These are phyloP conservation scores for Eucera pruinosa DNA, from an alignment of 2,888 invertebrate species.

Conservation along the genomic window DNA sequence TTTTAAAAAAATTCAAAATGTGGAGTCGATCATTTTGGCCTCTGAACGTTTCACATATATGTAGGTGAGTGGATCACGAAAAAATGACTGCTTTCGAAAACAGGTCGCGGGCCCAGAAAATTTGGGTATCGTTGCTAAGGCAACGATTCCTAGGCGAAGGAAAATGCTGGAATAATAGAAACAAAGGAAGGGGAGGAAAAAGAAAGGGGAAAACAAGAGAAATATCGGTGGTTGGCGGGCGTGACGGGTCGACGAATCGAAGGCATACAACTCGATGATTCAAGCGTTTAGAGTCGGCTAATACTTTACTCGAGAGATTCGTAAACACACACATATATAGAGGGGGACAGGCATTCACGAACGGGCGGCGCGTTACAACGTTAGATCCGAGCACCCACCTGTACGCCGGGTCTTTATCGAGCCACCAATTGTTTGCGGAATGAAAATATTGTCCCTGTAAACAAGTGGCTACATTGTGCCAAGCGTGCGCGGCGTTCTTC, in stretches of 20 bases:
- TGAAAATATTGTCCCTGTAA: slow-evolving; percentile 84
- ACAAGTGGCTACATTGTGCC: slow-evolving; percentile 78
- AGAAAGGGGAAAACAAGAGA: background rate
- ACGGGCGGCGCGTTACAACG: slow-evolving; percentile 69
- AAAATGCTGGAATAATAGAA: too few species aligned
- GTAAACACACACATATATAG: slow-evolving; percentile 69
- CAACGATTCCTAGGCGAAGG: too few species aligned
- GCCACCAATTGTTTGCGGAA: slow-evolving; percentile 83
- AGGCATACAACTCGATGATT: slow-evolving; percentile 72
- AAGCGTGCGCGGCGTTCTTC: slow-evolving; percentile 65
- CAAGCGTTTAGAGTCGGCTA: slow-evolving; percentile 71
- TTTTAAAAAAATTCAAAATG: too few species aligned
- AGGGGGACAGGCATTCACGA: slow-evolving; percentile 48
- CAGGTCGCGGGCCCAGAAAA: too few species aligned
- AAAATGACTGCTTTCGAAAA: too few species aligned
- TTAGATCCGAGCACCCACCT: slow-evolving; percentile 75
- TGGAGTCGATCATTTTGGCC: too few species aligned
- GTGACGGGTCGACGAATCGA: slow-evolving; percentile 59
- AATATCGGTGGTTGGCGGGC: slow-evolving; percentile 9
- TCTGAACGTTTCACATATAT: too few species aligned
- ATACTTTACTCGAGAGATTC: slow-evolving; percentile 75
- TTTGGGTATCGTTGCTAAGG: too few species aligned
- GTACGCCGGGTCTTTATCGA: slow-evolving; percentile 81
- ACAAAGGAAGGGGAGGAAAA: background rate
- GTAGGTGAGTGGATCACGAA: too few species aligned